Evolutionary conservation across 1,140 invertebrate genomes (phyloP).

Genomic region (Oryctes rhinoceros): DNA sequence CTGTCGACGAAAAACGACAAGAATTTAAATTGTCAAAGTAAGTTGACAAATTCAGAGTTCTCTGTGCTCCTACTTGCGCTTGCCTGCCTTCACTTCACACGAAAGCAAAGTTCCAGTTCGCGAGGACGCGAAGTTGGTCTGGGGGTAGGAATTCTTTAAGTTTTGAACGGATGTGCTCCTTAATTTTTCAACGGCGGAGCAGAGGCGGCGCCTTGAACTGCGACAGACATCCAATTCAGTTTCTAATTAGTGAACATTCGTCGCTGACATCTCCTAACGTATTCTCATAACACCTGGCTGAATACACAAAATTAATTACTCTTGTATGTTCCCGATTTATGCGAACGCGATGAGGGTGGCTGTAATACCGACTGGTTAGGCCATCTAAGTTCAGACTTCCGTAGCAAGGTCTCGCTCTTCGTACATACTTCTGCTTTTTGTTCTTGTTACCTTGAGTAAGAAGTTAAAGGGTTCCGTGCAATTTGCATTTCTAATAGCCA

Average conservation of each 20-base stretch:
- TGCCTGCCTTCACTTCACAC: neutral
- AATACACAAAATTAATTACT: conserved; percentile 35
- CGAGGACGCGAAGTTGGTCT: neutral
- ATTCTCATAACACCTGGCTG: conserved; percentile 35
- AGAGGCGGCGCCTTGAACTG: conserved; percentile 5
- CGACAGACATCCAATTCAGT: conserved; percentile 34
- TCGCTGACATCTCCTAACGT: conserved; percentile 33
- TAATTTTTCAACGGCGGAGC: conserved; percentile 13
- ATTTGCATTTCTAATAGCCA: neutral
- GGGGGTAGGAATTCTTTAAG: neutral
- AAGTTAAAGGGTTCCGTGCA: neutral
- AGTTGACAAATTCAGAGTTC: conserved; percentile 22
- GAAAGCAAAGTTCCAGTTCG: neutral
- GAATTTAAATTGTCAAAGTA: conserved; percentile 35
- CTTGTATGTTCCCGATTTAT: conserved; percentile 32
- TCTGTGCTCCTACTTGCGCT: neutral
- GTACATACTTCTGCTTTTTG: conserved; percentile 10
- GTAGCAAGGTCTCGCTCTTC: neutral
- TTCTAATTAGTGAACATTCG: conserved; percentile 35
- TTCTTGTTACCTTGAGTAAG: neutral
- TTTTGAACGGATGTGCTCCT: conserved; percentile 8
- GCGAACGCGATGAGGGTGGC: conserved; percentile 10
- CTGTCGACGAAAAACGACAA: neutral
- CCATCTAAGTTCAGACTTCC: conserved; percentile 18
- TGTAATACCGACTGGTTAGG: neutral